Evolutionary conservation across 2,113 vertebrate genomes (phyloP).

Genomic region (Nyctibius bracteatus): DNA sequence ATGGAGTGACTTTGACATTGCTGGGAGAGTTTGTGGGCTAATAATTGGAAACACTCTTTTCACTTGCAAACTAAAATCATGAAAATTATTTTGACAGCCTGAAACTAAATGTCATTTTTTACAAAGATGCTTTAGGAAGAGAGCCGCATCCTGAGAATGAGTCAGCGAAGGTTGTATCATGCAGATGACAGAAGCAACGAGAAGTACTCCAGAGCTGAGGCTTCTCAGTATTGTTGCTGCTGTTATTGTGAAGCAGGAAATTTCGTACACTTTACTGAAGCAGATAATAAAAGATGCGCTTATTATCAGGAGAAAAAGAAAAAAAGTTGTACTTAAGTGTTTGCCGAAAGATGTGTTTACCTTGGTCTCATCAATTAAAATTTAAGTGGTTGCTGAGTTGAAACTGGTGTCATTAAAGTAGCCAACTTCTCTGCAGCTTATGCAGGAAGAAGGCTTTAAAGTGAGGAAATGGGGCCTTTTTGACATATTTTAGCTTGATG

Average conservation of each 20-base stretch:
- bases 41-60: neutral
- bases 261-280: neutral
- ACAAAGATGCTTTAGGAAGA: neutral
- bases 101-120: conserved; percentile 17
- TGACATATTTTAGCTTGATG: neutral
- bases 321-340: neutral
- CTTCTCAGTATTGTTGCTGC: neutral
- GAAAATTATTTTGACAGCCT: neutral
- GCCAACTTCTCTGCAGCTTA: neutral
- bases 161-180: neutral
- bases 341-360: neutral
- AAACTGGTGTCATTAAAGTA: neutral
- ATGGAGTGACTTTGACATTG: neutral
- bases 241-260: neutral
- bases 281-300: neutral
- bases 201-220: neutral
- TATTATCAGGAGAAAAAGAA: neutral
- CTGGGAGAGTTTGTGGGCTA: neutral
- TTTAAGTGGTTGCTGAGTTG: neutral
- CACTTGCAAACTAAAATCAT: neutral
- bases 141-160: neutral
- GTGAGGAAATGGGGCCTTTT: neutral
- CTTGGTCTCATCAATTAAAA: neutral
- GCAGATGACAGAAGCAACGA: neutral
- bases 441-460: neutral